Evolutionary conservation across 2,888 invertebrate species (phyloP).

Genomic region (Neuroscelio doddi): DNA sequence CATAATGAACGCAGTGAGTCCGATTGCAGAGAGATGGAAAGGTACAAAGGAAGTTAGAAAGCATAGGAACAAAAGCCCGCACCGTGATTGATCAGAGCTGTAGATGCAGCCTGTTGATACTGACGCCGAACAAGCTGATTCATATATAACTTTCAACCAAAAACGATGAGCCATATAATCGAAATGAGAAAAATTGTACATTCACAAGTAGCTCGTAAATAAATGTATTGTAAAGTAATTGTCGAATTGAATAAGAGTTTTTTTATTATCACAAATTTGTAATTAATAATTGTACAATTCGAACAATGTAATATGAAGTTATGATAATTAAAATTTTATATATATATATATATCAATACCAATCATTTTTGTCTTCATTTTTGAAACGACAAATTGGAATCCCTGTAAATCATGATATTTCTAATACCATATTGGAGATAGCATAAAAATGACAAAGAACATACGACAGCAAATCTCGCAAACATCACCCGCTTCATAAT

Average conservation of each 20-base stretch:
- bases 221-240: too few species aligned
- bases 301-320: too few species aligned
- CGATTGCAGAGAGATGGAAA: constrained; percentile 59
- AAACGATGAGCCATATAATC: constrained; percentile 40
- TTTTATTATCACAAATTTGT: too few species aligned
- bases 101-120: constrained; percentile 67
- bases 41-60: constrained; percentile 64
- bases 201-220: too few species aligned
- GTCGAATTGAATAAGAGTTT: too few species aligned
- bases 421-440: neutral
- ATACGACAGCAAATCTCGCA: constrained; percentile 15
- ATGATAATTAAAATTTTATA: too few species aligned
- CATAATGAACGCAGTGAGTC: constrained; percentile 62
- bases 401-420: too few species aligned
- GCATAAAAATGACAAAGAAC: neutral
- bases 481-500: constrained; percentile 33
- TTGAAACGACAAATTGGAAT: too few species aligned
- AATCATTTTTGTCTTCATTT: too few species aligned
- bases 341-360: too few species aligned
- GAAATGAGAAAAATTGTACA: constrained; percentile 11
- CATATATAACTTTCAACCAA: constrained; percentile 47
- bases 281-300: too few species aligned
- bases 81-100: constrained; percentile 66
- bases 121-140: constrained; percentile 55
- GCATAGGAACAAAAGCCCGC: constrained; percentile 64